Percentiles rank a stretch among this genome's conserved stretches.
Evolutionary conservation across 2,888 invertebrate species (phyloP).

Genomic region (Xestia xanthographa): DNA sequence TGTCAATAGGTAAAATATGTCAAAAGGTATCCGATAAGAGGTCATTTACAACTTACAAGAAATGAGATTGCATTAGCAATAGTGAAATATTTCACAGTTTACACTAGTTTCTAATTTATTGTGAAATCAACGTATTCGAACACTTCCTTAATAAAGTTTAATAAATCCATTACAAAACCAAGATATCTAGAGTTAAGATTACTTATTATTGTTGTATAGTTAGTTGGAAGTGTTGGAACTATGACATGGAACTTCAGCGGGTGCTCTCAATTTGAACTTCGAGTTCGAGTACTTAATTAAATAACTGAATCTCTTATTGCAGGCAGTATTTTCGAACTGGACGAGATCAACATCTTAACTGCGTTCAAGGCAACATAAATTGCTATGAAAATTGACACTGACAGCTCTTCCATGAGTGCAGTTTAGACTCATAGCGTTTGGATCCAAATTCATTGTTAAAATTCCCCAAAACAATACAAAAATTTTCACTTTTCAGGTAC

Average conservation of each 20-base stretch:
- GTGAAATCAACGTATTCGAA: slow-evolving; percentile 16
- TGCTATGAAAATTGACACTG: neutral
- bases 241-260: neutral
- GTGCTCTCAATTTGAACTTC: neutral
- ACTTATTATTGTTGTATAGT: neutral
- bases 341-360: neutral
- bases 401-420: neutral
- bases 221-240: neutral
- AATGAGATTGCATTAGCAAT: neutral
- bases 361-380: neutral
- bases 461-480: neutral
- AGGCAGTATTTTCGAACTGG: neutral
- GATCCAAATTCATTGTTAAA: neutral
- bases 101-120: slow-evolving; percentile 12
- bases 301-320: neutral
- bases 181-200: neutral
- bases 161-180: slow-evolving; percentile 8
- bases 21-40: no score
- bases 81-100: slow-evolving; percentile 15
- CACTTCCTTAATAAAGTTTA: slow-evolving; percentile 24
- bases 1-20: no score
- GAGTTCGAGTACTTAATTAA: neutral
- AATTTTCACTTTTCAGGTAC: slow-evolving; percentile 67
- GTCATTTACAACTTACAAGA: neutral
- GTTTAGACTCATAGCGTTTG: neutral